Conservation (phyloP, 2,888 invertebrate species). For the Noctua comes region DNA sequence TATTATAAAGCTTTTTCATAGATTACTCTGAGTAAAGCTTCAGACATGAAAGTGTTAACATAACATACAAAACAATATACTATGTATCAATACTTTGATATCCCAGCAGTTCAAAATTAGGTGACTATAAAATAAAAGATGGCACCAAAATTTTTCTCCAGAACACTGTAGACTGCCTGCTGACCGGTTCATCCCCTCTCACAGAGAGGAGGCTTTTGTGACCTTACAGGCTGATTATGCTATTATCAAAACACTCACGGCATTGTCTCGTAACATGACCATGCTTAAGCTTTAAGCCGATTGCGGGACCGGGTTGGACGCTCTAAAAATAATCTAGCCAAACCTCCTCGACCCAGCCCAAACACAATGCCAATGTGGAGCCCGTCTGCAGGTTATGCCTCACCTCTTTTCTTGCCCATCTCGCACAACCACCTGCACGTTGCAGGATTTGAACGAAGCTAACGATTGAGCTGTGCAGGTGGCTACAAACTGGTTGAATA, state of each 20-base stretch:
- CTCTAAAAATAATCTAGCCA: no score
- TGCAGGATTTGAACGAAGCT: background rate
- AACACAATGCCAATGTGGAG: background rate
- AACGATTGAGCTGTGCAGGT: no score
- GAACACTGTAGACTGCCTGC: background rate
- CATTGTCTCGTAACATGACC: no score
- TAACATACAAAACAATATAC: no score
- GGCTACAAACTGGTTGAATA: background rate
- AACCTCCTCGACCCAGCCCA: background rate
- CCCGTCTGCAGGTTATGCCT: no score
- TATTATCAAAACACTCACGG: no score
- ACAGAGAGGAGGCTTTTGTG: background rate
- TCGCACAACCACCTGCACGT: background rate
- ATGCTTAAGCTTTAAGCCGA: no score
- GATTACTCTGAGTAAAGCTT: background rate
- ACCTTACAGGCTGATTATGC: no score
- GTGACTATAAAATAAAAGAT: background rate
- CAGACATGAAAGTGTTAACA: background rate
- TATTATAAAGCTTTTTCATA: background rate
- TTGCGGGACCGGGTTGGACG: no score
- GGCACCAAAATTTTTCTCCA: background rate
- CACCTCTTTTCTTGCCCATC: no score
- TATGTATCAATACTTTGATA: background rate
- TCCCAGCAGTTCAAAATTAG: background rate
- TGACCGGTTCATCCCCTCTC: background rate